These are phyloP conservation scores for Drepana falcataria DNA, from an alignment of 2,888 invertebrate species.

Conservation along the genomic window DNA sequence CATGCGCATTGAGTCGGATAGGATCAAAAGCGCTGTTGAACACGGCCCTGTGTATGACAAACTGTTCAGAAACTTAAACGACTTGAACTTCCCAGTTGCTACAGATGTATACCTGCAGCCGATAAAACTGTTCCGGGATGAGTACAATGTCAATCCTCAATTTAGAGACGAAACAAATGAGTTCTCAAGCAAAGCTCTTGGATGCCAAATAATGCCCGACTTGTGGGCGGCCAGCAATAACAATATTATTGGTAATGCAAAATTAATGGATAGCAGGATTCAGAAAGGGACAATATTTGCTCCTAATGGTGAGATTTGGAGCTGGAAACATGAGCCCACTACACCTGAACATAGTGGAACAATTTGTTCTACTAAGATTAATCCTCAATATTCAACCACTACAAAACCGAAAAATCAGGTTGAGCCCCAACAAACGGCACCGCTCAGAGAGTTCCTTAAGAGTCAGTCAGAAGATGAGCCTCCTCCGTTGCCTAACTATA, in stretches of 20 bases:
- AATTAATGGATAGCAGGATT: constrained; percentile 58
- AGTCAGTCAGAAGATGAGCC: constrained; percentile 62
- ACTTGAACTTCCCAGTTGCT: constrained; percentile 70
- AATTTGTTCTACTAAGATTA: constrained; percentile 68
- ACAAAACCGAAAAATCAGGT: constrained; percentile 65
- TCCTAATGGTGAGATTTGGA: constrained; percentile 75
- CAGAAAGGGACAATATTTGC: constrained; percentile 74
- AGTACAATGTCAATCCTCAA: constrained; percentile 73
- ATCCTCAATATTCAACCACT: constrained; percentile 66
- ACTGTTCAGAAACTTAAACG: constrained; percentile 72
- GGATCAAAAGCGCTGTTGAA: constrained; percentile 79
- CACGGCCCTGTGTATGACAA: constrained; percentile 80
- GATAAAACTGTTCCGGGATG: constrained; percentile 75
- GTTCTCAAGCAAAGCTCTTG: constrained; percentile 67
- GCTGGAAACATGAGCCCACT: constrained; percentile 73
- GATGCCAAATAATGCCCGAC: constrained; percentile 66
- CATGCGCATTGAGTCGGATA: constrained; percentile 75
- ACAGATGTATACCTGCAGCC: constrained; percentile 77
- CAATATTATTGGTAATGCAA: constrained; percentile 61
- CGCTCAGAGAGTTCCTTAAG: constrained; percentile 59
- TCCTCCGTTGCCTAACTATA: constrained; percentile 68
- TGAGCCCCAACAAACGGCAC: constrained; percentile 67
- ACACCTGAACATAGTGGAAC: constrained; percentile 69
- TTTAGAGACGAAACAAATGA: constrained; percentile 77
- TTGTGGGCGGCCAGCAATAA: constrained; percentile 62